These are phyloP conservation scores for Bellardia pandia DNA, from an alignment of 2,888 invertebrate species.

Conservation along the genomic window DNA sequence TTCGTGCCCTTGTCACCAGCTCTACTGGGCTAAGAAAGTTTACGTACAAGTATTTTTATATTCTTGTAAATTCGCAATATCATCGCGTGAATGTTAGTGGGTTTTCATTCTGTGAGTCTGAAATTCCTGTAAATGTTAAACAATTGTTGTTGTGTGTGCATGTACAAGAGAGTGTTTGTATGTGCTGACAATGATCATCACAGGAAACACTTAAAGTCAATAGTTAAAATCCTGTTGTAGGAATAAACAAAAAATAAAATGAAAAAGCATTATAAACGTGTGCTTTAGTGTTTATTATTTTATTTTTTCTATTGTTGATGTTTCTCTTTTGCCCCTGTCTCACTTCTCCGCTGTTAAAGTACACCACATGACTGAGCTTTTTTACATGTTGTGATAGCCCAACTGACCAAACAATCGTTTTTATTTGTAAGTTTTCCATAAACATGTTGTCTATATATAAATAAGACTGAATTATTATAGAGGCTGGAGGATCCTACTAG, in stretches of 20 bases:
- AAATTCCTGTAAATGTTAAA: conserved; percentile 19
- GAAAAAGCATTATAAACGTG: conserved; percentile 1
- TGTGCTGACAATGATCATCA: conserved; percentile 60
- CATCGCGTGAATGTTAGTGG: conserved; percentile 53
- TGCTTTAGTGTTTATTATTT: conserved; percentile 37
- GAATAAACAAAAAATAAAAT: conserved; percentile 33
- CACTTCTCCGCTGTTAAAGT: background rate
- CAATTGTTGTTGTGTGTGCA: background rate
- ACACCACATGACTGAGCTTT: conserved; percentile 31
- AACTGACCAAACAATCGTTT: too few species aligned
- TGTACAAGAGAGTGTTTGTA: conserved; percentile 18
- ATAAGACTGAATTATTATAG: too few species aligned
- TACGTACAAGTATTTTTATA: background rate
- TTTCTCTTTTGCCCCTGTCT: background rate
- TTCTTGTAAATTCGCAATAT: background rate
- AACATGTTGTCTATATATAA: too few species aligned
- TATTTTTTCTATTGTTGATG: conserved; percentile 33
- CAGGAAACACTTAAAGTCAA: conserved; percentile 73
- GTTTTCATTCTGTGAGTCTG: background rate
- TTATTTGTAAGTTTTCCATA: too few species aligned
- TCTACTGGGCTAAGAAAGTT: background rate
- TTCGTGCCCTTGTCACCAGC: too few species aligned
- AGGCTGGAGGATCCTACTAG: too few species aligned
- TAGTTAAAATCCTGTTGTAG: conserved; percentile 72
- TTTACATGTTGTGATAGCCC: background rate